Evolutionary conservation across 2,797 vertebrate species (phyloP).

Genomic region (Lithobates pipiens): DNA sequence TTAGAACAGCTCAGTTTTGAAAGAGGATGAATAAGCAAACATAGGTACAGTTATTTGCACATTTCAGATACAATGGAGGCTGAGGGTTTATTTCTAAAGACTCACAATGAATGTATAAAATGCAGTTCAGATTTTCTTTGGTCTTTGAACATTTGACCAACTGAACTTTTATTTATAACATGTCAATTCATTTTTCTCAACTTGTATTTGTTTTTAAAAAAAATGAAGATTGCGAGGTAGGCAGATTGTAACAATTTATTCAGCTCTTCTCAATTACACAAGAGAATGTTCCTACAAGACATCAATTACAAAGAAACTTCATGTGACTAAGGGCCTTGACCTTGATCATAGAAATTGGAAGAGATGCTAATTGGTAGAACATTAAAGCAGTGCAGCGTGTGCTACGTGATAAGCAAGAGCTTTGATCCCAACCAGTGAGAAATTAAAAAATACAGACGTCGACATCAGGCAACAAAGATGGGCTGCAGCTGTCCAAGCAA

Average conservation of each 20-base stretch:
- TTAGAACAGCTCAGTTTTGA: too few relatives aligned
- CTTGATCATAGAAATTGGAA: slow-evolving; percentile 27
- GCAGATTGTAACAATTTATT: not conserved
- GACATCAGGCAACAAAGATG: slow-evolving; percentile 5
- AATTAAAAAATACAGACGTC: slow-evolving; percentile 15
- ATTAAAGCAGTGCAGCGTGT: slow-evolving; percentile 19
- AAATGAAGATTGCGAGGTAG: not conserved
- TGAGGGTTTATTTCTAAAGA: too few relatives aligned
- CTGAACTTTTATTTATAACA: not conserved
- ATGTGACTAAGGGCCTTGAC: slow-evolving; percentile 4
- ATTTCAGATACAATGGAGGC: too few relatives aligned
- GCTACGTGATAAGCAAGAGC: slow-evolving; percentile 3
- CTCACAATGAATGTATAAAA: too few relatives aligned
- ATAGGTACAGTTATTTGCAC: too few relatives aligned
- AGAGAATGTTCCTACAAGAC: slow-evolving; percentile 12
- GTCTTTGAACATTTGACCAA: too few relatives aligned
- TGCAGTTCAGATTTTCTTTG: too few relatives aligned
- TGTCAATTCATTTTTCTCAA: not conserved
- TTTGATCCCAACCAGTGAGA: slow-evolving; percentile 23
- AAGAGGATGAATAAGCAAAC: too few relatives aligned
- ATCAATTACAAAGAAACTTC: slow-evolving; percentile 16
- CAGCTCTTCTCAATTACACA: not conserved
- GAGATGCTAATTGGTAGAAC: slow-evolving; percentile 15
- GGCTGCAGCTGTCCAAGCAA: slow-evolving; percentile 3
- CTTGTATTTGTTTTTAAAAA: not conserved